Evolutionary conservation across 2,113 vertebrate species (phyloP).

Genomic region (Empidonax alnorum): DNA sequence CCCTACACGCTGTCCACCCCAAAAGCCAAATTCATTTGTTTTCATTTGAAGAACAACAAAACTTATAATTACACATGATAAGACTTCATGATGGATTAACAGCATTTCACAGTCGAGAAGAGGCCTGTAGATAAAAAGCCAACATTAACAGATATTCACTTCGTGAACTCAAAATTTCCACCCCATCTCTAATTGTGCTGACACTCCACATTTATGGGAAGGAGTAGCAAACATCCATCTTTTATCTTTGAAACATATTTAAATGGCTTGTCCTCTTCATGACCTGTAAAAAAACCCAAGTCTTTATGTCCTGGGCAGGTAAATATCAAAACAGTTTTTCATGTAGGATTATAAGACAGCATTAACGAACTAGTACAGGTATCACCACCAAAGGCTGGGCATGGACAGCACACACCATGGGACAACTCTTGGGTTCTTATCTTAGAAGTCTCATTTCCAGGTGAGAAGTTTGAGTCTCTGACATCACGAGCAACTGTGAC

Average conservation of each 20-base stretch:
- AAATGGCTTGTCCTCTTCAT: neutral
- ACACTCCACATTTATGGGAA: neutral
- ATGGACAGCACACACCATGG: neutral
- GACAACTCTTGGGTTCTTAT: neutral
- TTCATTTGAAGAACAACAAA: neutral
- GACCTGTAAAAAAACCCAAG: neutral
- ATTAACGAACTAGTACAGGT: neutral
- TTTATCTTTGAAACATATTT: neutral
- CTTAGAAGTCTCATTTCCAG: neutral
- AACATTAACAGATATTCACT: conserved; percentile 26
- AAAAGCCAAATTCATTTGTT: neutral
- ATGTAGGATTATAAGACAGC: neutral
- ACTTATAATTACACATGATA: neutral
- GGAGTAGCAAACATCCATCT: neutral
- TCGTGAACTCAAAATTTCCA: conserved; percentile 50
- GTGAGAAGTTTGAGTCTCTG: neutral
- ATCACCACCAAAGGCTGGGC: neutral
- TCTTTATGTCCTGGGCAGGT: neutral
- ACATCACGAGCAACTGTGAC: neutral
- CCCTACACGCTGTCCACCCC: neutral
- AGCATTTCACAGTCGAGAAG: conserved; percentile 35
- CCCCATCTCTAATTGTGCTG: neutral
- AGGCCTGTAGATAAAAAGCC: conserved; percentile 36
- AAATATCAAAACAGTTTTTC: neutral
- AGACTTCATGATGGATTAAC: conserved; percentile 65